Evolutionary conservation across 2,113 vertebrate species (phyloP), one percentile per base, ranked within the genome.

Genomic region (Zeus faber): DNA sequence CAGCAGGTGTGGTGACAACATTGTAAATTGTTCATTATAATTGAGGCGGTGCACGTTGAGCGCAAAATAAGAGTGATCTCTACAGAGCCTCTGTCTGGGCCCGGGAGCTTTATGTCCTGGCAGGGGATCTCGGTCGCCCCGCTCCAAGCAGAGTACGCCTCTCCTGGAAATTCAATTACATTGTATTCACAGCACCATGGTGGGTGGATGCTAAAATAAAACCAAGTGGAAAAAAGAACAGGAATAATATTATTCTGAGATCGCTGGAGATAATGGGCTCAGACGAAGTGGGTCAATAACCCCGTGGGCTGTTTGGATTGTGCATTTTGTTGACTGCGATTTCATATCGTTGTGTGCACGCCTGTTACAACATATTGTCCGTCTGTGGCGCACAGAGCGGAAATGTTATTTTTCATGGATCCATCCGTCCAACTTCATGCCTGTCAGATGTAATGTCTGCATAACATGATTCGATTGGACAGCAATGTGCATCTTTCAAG

Each of bases 121-220:
- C 61, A 52, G 70, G 77, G 65, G 78, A 84, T 70, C 63, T 49
- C 52, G 20, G 49, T 77, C 69, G 76, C 79, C 73, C 56, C 3
- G 24, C 68, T 85, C 78, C 67, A 31, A 80, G 77, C 72, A 53
- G 62, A 68, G 60, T 22, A 26, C 2, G 10, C 66, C 74, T 70
- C 83, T 65, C 67, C 70, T 85, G 80, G 81, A 89, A 87, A 87
- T 86, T 87, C 51, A 88, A 87, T 87, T 84, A 87, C 58, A 48
- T 52, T 53, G 75, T 64, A 72, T 80, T 65, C 61, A 74, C 54
- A 72, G 54, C 24, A 49, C 35, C 67, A 58, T 40, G 53, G 60
- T 81, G 65, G 64, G 80, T 74, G 70, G 50, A 47, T 77, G 70
- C 62, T 39, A 58, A 51, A 27, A 16, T 9, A 18, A 62, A 65